Evolutionary conservation across 1,140 invertebrate genomes (phyloP), one percentile per base, ranked within the genome.

Genomic region (Cydia splendana): DNA sequence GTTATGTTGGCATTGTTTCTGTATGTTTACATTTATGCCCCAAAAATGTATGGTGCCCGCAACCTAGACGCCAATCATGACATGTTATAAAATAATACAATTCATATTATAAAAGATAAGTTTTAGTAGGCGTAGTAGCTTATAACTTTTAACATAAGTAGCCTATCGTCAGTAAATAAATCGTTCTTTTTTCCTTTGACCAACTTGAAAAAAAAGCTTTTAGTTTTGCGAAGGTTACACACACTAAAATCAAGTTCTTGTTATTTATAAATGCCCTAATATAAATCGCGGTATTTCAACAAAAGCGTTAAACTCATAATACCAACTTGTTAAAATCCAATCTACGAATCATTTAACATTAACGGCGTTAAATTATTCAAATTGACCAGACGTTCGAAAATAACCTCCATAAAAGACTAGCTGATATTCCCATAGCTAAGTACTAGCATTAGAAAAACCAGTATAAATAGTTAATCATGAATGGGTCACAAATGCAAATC

Each of bases 371-470:
- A 18, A 71, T 71, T 71, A 71, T 71, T 71, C 28, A 71, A 71
- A 71, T 71, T 71, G 18, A 30, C 67, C 34, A 71, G 67, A 18
- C 30, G n/a, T 71, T 45, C 30, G n/a, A 38, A 71, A 71, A 71
- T 71, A 71, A 38, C 7, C 34, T 18, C 30, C 34, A 71, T 42
- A 42, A 71, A 71, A 45, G 67, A 71, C 67, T 18, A 20, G 18
- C 18, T 24, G 57, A 9, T 53, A 53, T 62, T 62, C 57, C 2
- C 51, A 53, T n/a, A n/a, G 51, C 51, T 30, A 48, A 13, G 2
- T n/a, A 53, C 51, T n/a, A 2, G 4, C 0, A 0, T 53, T n/a
- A 53, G 4, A 4, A 53, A 6, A 53, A 18, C 51, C 51, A 48
- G 45, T 48, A 48, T 48, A 48, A 30, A 30, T 30, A 30, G 30